Percentiles rank a stretch among this genome's conserved stretches.
Conservation (phyloP, 1,140 invertebrate genomes). For the Melanaphis sacchari region DNA sequence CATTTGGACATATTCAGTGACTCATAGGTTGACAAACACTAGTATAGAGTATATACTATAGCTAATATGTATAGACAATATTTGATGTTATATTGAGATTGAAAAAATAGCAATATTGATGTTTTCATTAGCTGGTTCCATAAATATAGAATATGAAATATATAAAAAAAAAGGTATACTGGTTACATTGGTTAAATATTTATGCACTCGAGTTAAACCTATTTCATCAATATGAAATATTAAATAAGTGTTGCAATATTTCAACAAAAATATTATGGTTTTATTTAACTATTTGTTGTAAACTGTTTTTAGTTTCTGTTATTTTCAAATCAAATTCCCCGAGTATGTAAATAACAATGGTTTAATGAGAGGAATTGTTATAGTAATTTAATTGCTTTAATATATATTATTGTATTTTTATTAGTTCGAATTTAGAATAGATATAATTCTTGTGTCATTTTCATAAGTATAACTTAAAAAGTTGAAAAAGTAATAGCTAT, state of each 20-base stretch:
- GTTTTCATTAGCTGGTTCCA: background rate
- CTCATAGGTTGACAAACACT: no score
- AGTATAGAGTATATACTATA: no score
- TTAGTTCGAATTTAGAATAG: background rate
- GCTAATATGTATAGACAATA: background rate
- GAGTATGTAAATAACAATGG: no score
- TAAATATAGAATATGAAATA: background rate
- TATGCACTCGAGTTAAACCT: background rate
- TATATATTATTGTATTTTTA: background rate
- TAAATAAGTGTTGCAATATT: background rate
- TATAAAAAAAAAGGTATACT: background rate
- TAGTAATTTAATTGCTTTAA: background rate
- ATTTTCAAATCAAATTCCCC: background rate
- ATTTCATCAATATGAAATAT: background rate
- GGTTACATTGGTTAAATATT: background rate
- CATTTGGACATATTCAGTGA: no score
- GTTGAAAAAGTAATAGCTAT: background rate
- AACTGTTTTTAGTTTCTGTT: background rate
- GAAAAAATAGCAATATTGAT: background rate
- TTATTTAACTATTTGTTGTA: background rate
- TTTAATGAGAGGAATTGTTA: background rate
- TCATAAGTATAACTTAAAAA: background rate
- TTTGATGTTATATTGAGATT: background rate
- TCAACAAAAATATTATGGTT: background rate
- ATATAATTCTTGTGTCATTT: background rate